Evolutionary conservation across 2,113 vertebrate genomes (phyloP).

Genomic region (Patagioenas fasciata): DNA sequence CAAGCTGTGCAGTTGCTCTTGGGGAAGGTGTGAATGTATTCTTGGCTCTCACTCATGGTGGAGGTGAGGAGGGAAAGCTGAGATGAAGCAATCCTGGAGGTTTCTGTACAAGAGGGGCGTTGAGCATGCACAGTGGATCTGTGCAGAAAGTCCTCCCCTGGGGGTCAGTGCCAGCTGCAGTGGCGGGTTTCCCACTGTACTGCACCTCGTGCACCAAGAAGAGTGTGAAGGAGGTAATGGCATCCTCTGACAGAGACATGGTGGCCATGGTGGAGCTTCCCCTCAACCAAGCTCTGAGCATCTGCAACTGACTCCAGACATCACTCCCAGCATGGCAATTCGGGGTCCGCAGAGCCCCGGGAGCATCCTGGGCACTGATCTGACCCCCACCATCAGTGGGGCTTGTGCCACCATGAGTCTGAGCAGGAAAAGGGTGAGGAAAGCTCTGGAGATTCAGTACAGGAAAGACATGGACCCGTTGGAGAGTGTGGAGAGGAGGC

Average conservation of each 20-base stretch:
- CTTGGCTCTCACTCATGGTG: accelerated
- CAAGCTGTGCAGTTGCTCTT: neutral
- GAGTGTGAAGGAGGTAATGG: neutral
- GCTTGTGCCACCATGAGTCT: neutral
- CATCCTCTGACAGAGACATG: neutral
- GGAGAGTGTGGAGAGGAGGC: no score
- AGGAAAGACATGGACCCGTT: no score
- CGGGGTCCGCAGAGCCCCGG: neutral
- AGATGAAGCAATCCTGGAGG: accelerated
- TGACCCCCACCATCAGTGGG: accelerated
- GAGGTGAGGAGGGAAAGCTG: neutral
- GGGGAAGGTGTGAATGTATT: neutral
- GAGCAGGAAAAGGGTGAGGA: neutral
- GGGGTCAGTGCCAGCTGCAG: neutral
- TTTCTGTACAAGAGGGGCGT: accelerated
- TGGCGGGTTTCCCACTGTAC: neutral
- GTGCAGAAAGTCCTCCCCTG: neutral
- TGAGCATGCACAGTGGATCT: neutral
- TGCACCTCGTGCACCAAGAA: accelerated
- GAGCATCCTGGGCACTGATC: neutral
- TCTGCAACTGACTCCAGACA: neutral
- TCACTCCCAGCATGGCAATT: accelerated
- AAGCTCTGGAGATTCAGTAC: neutral
- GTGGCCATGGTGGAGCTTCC: neutral
- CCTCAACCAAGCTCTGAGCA: accelerated